These are phyloP conservation scores for Numida meleagris DNA, from an alignment of 2,113 vertebrate genomes.

Conservation along the genomic window DNA sequence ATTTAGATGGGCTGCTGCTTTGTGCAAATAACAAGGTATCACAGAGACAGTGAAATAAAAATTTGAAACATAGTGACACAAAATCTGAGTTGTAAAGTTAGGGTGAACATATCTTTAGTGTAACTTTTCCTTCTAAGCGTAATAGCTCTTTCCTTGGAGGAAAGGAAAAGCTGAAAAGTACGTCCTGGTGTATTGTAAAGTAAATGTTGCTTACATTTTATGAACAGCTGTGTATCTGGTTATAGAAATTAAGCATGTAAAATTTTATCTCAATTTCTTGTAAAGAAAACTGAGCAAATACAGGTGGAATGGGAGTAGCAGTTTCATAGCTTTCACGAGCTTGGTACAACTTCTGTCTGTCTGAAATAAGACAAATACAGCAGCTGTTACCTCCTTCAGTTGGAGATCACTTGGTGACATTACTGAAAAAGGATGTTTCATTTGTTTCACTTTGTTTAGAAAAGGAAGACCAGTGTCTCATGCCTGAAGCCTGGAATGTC, in stretches of 20 bases:
- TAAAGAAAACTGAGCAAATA: conserved; percentile 25
- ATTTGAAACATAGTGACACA: not conserved
- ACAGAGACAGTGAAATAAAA: not conserved
- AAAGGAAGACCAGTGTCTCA: conserved; percentile 96
- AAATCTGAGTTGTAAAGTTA: not conserved
- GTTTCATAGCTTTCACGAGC: conserved; percentile 45
- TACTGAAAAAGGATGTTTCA: conserved; percentile 86
- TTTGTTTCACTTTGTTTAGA: conserved; percentile 96
- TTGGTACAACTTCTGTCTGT: conserved; percentile 57
- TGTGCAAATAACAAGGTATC: not conserved
- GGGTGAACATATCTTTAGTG: no score
- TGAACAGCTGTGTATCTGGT: not conserved
- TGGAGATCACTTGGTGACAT: conserved; percentile 63
- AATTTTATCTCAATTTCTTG: not conserved
- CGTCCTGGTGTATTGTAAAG: not conserved
- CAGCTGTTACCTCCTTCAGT: conserved; percentile 64
- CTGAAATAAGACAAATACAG: conserved; percentile 59
- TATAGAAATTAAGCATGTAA: not conserved
- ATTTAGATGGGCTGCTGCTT: not conserved
- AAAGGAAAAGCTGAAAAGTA: conserved; percentile 4
- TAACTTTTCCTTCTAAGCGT: not conserved
- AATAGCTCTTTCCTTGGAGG: not conserved
- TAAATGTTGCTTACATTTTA: not conserved
- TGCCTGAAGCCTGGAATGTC: conserved; percentile 98
- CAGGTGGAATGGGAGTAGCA: conserved; percentile 19